A percentile compares a stretch with the other conserved stretches of the same genome.
phyloP scores from a whole-genome alignment of 2,888 invertebrate genomes.

The Cheilosia urbana region DNA sequence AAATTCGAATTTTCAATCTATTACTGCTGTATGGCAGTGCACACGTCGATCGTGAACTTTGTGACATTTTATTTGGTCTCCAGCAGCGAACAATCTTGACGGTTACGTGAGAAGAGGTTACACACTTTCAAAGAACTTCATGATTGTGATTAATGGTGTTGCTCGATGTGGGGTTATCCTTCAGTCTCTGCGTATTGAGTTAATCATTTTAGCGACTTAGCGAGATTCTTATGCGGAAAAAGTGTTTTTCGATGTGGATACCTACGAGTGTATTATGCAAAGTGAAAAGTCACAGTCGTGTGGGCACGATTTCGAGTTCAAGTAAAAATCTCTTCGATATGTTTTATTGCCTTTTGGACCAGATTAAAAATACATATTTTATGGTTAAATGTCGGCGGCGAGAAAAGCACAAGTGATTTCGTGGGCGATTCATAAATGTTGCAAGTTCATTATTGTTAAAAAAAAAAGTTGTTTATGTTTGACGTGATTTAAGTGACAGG shows the following conservation, averaged over 20 bases:
- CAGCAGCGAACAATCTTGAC: background rate
- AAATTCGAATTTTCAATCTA: slow-evolving; percentile 28
- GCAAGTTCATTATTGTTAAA: slow-evolving; percentile 13
- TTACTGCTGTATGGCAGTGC: slow-evolving; percentile 39
- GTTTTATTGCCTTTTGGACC: slow-evolving; percentile 6
- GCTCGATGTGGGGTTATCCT: slow-evolving; percentile 25
- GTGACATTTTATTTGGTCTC: slow-evolving; percentile 33
- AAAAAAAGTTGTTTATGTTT: slow-evolving; percentile 9
- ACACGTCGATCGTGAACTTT: slow-evolving; percentile 36
- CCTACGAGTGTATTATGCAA: background rate
- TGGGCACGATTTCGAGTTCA: slow-evolving; percentile 32
- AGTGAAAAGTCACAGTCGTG: slow-evolving; percentile 26
- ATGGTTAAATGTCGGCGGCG: slow-evolving; percentile 11
- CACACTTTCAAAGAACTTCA: slow-evolving; percentile 27
- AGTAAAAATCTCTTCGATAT: slow-evolving; percentile 21
- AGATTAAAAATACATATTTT: slow-evolving; percentile 26
- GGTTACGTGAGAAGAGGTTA: background rate
- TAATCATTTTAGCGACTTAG: slow-evolving; percentile 37
- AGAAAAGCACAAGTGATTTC: slow-evolving; percentile 10
- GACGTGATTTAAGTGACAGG: background rate
- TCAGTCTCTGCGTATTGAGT: slow-evolving; percentile 43
- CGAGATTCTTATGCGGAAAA: slow-evolving; percentile 13
- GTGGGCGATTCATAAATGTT: slow-evolving; percentile 41
- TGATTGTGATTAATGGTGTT: slow-evolving; percentile 45
- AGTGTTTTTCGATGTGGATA: background rate